Evolutionary conservation across 2,113 vertebrate species (phyloP).

Genomic region (Ariopsis seemanni): DNA sequence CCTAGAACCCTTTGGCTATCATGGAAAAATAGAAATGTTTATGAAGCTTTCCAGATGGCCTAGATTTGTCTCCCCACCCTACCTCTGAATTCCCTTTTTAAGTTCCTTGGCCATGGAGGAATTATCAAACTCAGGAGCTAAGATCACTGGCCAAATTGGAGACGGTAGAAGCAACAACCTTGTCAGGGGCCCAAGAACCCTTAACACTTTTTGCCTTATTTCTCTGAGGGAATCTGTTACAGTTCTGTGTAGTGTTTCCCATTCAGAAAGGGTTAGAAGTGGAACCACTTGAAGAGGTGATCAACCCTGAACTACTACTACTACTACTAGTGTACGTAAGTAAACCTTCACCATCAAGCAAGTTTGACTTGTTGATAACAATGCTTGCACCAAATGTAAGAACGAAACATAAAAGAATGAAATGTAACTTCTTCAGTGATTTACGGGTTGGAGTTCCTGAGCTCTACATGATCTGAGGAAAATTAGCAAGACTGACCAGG

Average conservation of each 20-base stretch:
- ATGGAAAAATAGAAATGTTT: slow-evolving; percentile 79
- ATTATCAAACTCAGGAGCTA: slow-evolving; percentile 74
- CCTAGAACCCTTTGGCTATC: slow-evolving; percentile 77
- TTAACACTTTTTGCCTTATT: neutral
- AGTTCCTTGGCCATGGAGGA: slow-evolving; percentile 73
- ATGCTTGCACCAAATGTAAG: neutral
- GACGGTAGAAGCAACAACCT: slow-evolving; percentile 17
- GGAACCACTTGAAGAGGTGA: neutral
- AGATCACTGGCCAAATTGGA: neutral
- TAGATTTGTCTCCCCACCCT: slow-evolving; percentile 56
- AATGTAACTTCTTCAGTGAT: slow-evolving; percentile 9
- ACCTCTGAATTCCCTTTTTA: slow-evolving; percentile 71
- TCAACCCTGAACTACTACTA: no score
- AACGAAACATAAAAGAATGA: neutral
- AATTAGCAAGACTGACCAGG: slow-evolving; percentile 16
- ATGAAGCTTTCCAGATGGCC: slow-evolving; percentile 81
- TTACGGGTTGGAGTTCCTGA: neutral
- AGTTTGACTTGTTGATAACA: neutral
- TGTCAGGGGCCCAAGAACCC: neutral
- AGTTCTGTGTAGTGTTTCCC: neutral
- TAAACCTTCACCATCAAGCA: neutral
- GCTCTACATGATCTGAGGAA: slow-evolving; percentile 3
- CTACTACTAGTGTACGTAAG: neutral
- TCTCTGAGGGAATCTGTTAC: neutral
- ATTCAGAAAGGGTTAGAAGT: neutral